phyloP scores from a whole-genome alignment of 2,797 vertebrate genomes.

The Gambelia wislizenii region DNA sequence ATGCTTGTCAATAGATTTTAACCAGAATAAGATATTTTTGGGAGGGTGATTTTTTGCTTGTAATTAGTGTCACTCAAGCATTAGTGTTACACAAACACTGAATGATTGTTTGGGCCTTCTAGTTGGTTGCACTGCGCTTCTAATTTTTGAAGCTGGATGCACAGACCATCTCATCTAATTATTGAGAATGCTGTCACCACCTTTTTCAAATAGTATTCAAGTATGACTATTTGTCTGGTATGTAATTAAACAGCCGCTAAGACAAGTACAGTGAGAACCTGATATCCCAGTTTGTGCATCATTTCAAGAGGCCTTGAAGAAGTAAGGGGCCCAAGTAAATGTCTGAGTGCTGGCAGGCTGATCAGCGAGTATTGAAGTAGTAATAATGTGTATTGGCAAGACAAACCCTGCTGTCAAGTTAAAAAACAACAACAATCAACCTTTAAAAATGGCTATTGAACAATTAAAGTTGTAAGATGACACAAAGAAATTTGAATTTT shows the following conservation, averaged over 20 bases:
- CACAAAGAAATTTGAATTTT: not conserved
- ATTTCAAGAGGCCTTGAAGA: not conserved
- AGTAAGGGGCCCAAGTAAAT: not conserved
- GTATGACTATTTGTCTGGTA: not conserved
- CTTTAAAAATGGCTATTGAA: not conserved
- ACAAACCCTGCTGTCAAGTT: not conserved
- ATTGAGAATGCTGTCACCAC: not conserved
- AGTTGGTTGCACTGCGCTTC: too few species aligned
- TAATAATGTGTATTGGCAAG: not conserved
- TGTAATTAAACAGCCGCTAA: not conserved
- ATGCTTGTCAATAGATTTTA: too few species aligned
- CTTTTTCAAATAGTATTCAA: not conserved
- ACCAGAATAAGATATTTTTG: too few species aligned
- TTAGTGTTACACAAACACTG: too few species aligned
- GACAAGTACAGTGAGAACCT: not conserved
- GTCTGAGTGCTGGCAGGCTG: not conserved
- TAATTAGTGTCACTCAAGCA: too few species aligned
- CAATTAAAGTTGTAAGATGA: not conserved
- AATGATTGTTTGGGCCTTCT: too few species aligned
- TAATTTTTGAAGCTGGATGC: too few species aligned
- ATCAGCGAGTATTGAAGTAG: not conserved
- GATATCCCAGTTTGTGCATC: not conserved
- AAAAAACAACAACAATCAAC: not conserved
- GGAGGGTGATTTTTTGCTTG: too few species aligned
- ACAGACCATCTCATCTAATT: not conserved